These are phyloP conservation scores for Meloe dianella DNA, from an alignment of 2,888 invertebrate genomes.

Conservation along the genomic window DNA sequence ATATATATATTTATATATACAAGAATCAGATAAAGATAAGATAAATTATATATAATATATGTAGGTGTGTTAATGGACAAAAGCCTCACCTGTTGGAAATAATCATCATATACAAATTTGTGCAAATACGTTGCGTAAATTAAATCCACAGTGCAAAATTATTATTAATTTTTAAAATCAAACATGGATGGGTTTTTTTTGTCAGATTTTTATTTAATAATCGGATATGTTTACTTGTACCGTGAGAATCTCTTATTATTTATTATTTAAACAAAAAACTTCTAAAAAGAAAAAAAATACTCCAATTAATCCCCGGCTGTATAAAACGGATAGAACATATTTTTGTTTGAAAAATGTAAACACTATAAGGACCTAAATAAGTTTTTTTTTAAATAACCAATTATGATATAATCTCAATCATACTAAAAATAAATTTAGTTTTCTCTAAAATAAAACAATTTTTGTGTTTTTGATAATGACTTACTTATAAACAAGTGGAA, in stretches of 20 bases:
- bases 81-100: slow-evolving; percentile 38
- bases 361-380: slow-evolving; percentile 11
- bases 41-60: slow-evolving; percentile 27
- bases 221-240: slow-evolving; percentile 39
- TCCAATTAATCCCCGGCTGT: slow-evolving; percentile 35
- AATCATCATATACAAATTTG: slow-evolving; percentile 33
- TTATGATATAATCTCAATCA: slow-evolving; percentile 6
- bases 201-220: slow-evolving; percentile 38
- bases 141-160: slow-evolving; percentile 42
- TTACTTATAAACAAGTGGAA: slow-evolving; percentile 85
- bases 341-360: slow-evolving; percentile 17
- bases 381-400: slow-evolving; percentile 2
- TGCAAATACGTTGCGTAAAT: slow-evolving; percentile 39
- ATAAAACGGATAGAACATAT: too few relatives aligned
- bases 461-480: slow-evolving; percentile 51
- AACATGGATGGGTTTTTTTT: slow-evolving; percentile 30
- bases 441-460: slow-evolving; percentile 24
- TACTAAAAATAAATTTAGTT: slow-evolving; percentile 18
- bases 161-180: slow-evolving; percentile 25
- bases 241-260: slow-evolving; percentile 33
- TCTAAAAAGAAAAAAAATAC: slow-evolving; percentile 52
- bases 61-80: slow-evolving; percentile 21
- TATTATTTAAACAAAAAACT: slow-evolving; percentile 39
- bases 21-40: slow-evolving; percentile 15
- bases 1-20: slow-evolving; percentile 3